phyloP scores from a whole-genome alignment of 2,113 vertebrate genomes.

The Peucedramus taeniatus region DNA sequence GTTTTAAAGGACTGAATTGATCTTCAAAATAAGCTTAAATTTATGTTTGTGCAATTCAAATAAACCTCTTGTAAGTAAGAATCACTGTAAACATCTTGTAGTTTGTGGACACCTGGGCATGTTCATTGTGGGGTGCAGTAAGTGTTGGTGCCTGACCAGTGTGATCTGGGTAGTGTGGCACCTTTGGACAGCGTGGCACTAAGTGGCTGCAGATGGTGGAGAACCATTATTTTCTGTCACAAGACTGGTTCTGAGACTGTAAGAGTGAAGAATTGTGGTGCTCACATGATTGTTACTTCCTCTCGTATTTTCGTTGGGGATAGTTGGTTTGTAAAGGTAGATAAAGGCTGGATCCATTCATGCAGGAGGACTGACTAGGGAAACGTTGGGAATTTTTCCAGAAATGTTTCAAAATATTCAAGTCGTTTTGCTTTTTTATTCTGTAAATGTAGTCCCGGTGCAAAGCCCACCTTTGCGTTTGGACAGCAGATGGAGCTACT shows the following conservation, averaged over 20 bases:
- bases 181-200: neutral
- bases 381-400: neutral
- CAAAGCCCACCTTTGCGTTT: neutral
- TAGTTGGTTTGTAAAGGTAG: neutral
- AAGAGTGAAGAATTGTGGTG: neutral
- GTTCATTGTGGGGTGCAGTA: neutral
- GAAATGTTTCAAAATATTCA: neutral
- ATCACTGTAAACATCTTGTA: neutral
- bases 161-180: neutral
- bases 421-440: neutral
- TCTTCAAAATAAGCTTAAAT: neutral
- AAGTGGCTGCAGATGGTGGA: neutral
- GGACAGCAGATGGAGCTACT: conserved; percentile 52
- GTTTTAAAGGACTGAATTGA: neutral
- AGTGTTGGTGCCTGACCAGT: neutral
- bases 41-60: neutral
- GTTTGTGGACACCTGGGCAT: neutral
- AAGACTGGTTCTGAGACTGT: neutral
- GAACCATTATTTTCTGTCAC: neutral
- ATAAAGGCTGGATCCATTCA: neutral
- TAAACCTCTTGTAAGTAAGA: neutral
- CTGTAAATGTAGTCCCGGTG: neutral
- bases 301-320: neutral
- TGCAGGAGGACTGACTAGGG: neutral
- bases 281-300: neutral